Percentiles rank a stretch among this genome's conserved stretches.
phyloP scores from a whole-genome alignment of 2,888 invertebrate genomes.

The Lottia gigantea region DNA sequence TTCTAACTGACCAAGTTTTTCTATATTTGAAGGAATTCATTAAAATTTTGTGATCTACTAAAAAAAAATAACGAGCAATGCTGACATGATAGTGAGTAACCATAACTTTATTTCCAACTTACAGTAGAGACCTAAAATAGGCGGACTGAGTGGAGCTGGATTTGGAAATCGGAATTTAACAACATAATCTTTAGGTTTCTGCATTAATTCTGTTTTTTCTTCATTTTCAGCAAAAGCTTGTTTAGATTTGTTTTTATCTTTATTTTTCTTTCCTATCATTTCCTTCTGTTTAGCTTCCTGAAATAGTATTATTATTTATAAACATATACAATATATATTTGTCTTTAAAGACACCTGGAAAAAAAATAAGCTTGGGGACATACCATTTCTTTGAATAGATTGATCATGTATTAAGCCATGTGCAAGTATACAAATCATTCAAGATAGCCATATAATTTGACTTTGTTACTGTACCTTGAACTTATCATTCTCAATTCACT shows the following conservation, averaged over 20 bases:
- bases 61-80: neutral
- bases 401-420: too few species aligned
- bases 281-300: conserved; percentile 93
- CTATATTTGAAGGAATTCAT: too few species aligned
- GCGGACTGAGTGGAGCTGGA: conserved; percentile 95
- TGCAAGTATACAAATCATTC: too few species aligned
- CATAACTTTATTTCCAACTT: conserved; percentile 58
- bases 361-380: too few species aligned
- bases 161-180: conserved; percentile 99
- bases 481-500: too few species aligned
- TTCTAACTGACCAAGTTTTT: too few species aligned
- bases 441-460: too few species aligned
- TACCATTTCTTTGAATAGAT: too few species aligned
- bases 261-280: conserved; percentile 88
- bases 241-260: conserved; percentile 81
- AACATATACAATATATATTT: neutral
- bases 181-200: conserved; percentile 92
- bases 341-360: neutral
- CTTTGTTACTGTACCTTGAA: too few species aligned
- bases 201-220: conserved; percentile 70
- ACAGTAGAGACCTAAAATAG: conserved; percentile 94
- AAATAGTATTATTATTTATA: conserved; percentile 12
- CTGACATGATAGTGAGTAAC: neutral
- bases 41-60: neutral
- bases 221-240: conserved; percentile 82